Evolutionary conservation across 2,797 vertebrate genomes (phyloP), one percentile per base, ranked within the genome.

Genomic region (Eupleurogrammus muticus): DNA sequence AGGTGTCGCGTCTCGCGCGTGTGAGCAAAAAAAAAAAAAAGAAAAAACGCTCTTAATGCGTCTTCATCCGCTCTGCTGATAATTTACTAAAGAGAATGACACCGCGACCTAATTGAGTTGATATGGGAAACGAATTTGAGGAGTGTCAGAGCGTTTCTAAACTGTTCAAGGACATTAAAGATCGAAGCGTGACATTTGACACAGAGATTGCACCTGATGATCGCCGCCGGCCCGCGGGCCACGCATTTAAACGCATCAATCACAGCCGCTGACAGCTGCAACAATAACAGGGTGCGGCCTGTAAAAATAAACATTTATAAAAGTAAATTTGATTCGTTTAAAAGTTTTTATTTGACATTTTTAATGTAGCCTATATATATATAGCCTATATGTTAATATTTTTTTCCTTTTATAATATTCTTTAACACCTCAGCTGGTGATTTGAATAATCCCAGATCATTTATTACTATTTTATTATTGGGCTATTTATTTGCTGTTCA

Each of bases 91-190:
- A 88, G 79, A 87, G 87, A 92, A 81, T 72, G 89, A 80, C 78
- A 84, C 84, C 80, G 70, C 28, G 89, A 80, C 83, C 90, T 94
- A 94, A 95, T 96, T 94, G 93, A 94, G 83, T 95, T 95, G 95
- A 96, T 95, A 96, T 95, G 95, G 95, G 95, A 95, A 96, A 96
- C 95, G 94, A 95, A 96, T 96, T 95, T 94, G 92, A 89, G 87
- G 94, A 94, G 93, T 95, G 94, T 94, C 95, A 94, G 89, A 92
- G 93, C 94, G 94, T 96, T 96, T 96, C 96, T 95, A 96, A 95
- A 95, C 94, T 95, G 96, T 97, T 96, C 94, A 95, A 94, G 92
- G 85, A 87, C 93, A 92, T 96, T 96, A 96, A 95, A 95, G 94
- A 95, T 92, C 89, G 91, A 92, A 95, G 94, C 94, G 94, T 94